Base-by-base conservation (phyloP, 1,140 invertebrate species). In the Polypedilum pembai region DNA sequence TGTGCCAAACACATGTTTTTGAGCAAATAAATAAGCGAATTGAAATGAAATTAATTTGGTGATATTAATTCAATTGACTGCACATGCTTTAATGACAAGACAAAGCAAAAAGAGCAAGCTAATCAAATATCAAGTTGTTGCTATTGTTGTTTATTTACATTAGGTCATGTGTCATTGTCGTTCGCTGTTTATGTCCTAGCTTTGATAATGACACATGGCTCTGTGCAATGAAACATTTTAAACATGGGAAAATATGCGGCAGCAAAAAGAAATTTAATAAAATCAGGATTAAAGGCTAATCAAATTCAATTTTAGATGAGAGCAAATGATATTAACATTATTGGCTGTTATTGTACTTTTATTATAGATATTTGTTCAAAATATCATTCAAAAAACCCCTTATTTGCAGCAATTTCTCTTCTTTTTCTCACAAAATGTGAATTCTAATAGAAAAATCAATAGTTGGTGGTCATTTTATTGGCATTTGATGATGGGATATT, bases 81-180 rank as follows among this genome's bases (percentile, higher is more conserved):
- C 24, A 33, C 24, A 33, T 33, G 5, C 5, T 33, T 33, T 33
- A 33, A 33, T 33, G 24, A 33, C 24, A 33, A 33, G 24, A 33
- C 24, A 33, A 33, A 33, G 45, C 12, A n/a, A 56, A 56, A 56
- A n/a, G 45, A 56, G 45, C 45, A 73, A 75, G 40, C 65, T 63
- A 63, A 74, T 74, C 65, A 75, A 76, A 73, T 41, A 75, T 40
- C 21, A 73, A 63, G 40, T 56, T 56, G 12, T 15, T 56, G 12
- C 45, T 15, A 45, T 45, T 45, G 45, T 74, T 74, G 63, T 73
- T 75, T 74, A 56, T 41, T 72, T 20, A 15, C 76, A 73, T 75
- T 66, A 75, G 76, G 77, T 76, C 75, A 76, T 20, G 73, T 41
- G 65, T 18, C 69, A n/a, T 65, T 65, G 77, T 79, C 77, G 63